Conservation (phyloP, 1,140 invertebrate species). For the Phenacoccus solenopsis region DNA sequence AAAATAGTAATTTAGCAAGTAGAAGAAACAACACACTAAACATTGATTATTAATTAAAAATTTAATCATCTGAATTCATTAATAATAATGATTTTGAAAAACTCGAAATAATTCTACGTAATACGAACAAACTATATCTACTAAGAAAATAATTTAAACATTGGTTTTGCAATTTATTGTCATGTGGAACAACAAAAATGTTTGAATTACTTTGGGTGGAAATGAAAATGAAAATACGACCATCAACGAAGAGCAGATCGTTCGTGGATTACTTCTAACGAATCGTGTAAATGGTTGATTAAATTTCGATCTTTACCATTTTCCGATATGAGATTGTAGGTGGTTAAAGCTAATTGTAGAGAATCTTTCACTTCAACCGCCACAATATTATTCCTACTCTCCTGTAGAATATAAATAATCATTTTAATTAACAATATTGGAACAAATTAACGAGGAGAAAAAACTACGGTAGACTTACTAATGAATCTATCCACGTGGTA, state of each 20-base stretch:
- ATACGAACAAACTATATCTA: background rate
- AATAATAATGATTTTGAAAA: too few relatives aligned
- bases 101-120: background rate
- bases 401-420: background rate
- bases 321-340: conserved; percentile 25
- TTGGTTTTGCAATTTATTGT: background rate
- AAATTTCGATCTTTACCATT: conserved; percentile 24
- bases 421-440: too few relatives aligned
- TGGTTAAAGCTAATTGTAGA: conserved; percentile 2
- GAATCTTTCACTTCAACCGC: conserved; percentile 7
- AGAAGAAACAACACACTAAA: too few relatives aligned
- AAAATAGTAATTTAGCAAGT: too few relatives aligned
- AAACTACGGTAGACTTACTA: conserved; percentile 40
- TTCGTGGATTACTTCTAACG: background rate
- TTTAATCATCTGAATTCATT: too few relatives aligned
- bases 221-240: background rate
- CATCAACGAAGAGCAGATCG: background rate
- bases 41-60: background rate
- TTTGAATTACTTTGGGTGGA: background rate
- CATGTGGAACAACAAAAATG: background rate
- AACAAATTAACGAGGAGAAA: background rate
- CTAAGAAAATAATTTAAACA: background rate
- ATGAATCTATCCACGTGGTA: conserved; percentile 50
- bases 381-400: background rate
- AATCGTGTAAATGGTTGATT: background rate